A percentile compares a stretch with the other conserved stretches of the same genome.
phyloP scores from a whole-genome alignment of 2,797 vertebrate genomes.

The Crossoptilon crossoptilon region DNA sequence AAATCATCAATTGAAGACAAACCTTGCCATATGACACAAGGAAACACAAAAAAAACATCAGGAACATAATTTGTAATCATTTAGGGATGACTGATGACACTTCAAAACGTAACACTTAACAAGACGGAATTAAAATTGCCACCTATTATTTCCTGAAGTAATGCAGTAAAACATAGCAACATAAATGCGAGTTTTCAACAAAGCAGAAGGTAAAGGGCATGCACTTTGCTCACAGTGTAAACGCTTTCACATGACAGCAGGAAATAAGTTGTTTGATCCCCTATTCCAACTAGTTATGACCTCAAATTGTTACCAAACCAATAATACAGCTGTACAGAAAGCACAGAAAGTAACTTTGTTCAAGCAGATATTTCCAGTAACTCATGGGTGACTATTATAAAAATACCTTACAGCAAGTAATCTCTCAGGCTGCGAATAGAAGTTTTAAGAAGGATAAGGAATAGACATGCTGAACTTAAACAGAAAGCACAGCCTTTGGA shows the following conservation, averaged over 20 bases:
- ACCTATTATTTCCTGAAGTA: slow-evolving; percentile 46
- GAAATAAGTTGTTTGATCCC: slow-evolving; percentile 27
- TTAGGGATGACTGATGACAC: background rate
- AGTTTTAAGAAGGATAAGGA: background rate
- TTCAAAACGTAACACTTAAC: background rate
- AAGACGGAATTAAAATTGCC: slow-evolving; percentile 38
- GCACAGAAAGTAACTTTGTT: background rate
- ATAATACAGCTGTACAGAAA: background rate
- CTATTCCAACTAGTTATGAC: slow-evolving; percentile 25
- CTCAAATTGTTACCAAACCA: slow-evolving; percentile 37
- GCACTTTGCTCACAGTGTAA: slow-evolving; percentile 20
- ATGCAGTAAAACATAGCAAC: slow-evolving; percentile 43
- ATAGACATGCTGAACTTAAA: background rate
- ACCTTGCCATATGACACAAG: background rate
- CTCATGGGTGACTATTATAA: slow-evolving; percentile 29
- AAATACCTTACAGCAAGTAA: slow-evolving; percentile 20
- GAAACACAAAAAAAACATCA: background rate
- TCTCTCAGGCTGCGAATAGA: background rate
- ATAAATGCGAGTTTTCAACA: slow-evolving; percentile 30
- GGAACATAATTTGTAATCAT: background rate
- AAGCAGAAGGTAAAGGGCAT: slow-evolving; percentile 14
- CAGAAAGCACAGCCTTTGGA: background rate
- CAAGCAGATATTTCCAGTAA: slow-evolving; percentile 14
- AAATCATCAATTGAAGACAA: background rate
- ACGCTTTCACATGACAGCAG: background rate